Conservation (phyloP, 2,797 vertebrate genomes). For the Mastacembelus armatus region DNA sequence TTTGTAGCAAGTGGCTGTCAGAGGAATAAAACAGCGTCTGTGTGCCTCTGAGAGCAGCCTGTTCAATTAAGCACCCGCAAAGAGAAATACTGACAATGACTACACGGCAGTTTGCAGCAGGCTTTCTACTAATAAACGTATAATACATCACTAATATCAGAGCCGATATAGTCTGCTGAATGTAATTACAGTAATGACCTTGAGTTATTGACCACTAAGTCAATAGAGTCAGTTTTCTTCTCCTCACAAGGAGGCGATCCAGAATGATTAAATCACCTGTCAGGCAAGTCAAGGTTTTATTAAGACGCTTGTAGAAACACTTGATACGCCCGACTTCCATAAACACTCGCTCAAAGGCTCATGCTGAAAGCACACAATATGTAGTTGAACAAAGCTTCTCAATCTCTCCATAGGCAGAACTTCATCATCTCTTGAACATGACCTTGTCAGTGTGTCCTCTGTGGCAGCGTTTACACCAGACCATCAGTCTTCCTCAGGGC, state of each 20-base stretch:
- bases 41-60: slow-evolving; percentile 20
- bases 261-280: slow-evolving; percentile 1
- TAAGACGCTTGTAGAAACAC: slow-evolving; percentile 11
- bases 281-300: slow-evolving; percentile 32
- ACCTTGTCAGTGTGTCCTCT: slow-evolving; percentile 26
- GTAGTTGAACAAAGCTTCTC: slow-evolving; percentile 9
- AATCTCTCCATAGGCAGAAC: slow-evolving; percentile 1
- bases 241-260: background rate
- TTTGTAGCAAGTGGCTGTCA: slow-evolving; percentile 4
- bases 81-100: background rate
- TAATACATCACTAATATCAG: too few species aligned
- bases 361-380: background rate
- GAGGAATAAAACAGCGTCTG: background rate
- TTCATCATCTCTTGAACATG: slow-evolving; percentile 23
- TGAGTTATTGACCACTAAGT: background rate
- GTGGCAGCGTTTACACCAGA: background rate
- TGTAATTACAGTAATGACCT: background rate
- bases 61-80: background rate
- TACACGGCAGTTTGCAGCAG: background rate
- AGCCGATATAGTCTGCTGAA: background rate
- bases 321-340: background rate
- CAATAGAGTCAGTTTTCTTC: background rate
- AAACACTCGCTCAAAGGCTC: background rate
- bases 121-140: background rate
- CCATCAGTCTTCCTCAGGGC: slow-evolving; percentile 21